These are phyloP conservation scores for Ammospiza caudacuta DNA, from an alignment of 2,113 vertebrate genomes.

Conservation along the genomic window DNA sequence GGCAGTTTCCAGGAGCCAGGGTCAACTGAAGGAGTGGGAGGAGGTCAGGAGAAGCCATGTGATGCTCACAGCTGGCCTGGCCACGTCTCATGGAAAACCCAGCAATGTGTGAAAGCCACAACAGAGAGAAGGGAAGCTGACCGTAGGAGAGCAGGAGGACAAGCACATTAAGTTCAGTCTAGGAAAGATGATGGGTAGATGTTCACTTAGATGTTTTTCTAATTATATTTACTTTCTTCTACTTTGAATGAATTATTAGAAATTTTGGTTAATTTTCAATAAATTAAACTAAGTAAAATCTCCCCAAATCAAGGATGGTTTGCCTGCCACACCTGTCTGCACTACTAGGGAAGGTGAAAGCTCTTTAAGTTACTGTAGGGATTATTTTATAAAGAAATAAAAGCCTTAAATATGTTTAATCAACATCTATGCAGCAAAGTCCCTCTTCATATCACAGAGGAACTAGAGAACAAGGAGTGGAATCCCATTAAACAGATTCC, in stretches of 20 bases:
- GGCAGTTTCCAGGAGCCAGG: background rate
- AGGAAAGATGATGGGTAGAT: background rate
- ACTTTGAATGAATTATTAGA: background rate
- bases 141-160: background rate
- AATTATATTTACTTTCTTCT: background rate
- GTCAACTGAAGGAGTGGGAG: background rate
- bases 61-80: background rate
- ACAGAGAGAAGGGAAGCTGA: background rate
- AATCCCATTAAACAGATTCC: background rate
- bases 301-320: background rate
- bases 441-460: conserved; percentile 61
- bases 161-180: background rate
- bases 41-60: background rate
- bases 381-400: conserved; percentile 3
- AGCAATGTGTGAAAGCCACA: fast-evolving
- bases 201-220: background rate
- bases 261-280: background rate
- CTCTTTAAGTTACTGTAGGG: background rate
- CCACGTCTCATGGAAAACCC: background rate
- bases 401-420: background rate
- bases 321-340: background rate
- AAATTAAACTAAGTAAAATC: background rate
- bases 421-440: background rate
- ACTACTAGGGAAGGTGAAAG: background rate
- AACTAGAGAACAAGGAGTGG: background rate